These are phyloP conservation scores for Neodiprion fabricii DNA, from an alignment of 1,140 invertebrate genomes.

Conservation along the genomic window DNA sequence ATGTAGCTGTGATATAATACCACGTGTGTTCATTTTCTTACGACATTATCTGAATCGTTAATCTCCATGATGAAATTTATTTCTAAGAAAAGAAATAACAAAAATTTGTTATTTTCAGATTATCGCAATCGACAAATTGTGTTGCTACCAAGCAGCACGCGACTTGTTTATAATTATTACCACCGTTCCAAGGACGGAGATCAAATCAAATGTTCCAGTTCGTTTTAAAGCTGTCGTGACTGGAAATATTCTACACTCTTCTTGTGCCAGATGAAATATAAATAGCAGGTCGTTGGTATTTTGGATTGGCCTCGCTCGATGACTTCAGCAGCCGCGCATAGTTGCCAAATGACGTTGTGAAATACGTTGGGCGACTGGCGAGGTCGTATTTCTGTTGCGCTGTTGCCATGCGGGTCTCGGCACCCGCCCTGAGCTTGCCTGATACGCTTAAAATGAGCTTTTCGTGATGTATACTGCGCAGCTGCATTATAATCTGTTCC, in stretches of 20 bases:
- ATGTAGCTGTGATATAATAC: too few relatives aligned
- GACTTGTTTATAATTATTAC: neutral
- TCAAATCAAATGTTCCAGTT: neutral
- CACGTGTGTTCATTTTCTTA: too few relatives aligned
- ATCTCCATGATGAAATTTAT: too few relatives aligned
- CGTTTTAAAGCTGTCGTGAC: neutral
- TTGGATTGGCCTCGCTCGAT: neutral
- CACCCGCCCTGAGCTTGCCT: neutral
- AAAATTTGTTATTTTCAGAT: too few relatives aligned
- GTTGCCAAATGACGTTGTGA: neutral
- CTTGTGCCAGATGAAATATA: neutral
- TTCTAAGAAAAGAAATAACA: too few relatives aligned
- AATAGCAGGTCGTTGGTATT: neutral
- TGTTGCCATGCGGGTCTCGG: neutral
- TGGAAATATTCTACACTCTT: neutral
- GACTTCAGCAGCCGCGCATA: neutral
- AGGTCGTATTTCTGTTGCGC: slow-evolving; percentile 5
- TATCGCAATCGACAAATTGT: too few relatives aligned
- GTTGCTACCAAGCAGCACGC: too few relatives aligned
- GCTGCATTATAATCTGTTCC: neutral
- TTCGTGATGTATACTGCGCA: neutral
- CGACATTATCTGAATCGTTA: too few relatives aligned
- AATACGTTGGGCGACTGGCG: neutral
- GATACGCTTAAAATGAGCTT: neutral
- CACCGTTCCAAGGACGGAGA: neutral